A percentile compares a stretch with the other conserved stretches of the same genome.
Conservation (phyloP, 2,113 vertebrate genomes). For the Crotalus tigris region DNA sequence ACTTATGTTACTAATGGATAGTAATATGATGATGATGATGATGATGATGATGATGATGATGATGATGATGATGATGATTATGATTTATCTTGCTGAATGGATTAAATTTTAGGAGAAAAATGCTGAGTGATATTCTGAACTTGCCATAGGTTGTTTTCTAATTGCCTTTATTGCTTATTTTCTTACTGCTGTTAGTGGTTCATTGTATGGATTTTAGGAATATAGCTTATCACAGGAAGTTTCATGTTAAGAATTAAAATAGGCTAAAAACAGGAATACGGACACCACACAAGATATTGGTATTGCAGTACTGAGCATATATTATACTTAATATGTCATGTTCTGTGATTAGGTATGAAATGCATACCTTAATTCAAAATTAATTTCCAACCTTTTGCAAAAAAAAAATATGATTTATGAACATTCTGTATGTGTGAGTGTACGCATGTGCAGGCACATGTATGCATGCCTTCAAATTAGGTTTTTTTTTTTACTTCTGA, state of each 20-base stretch:
- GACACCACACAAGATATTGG: background rate
- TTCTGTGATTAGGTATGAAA: background rate
- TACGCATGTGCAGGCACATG: background rate
- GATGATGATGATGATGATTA: background rate
- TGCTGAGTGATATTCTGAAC: background rate
- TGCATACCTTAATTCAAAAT: background rate
- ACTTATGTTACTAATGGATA: background rate
- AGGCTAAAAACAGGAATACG: background rate
- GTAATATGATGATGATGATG: background rate
- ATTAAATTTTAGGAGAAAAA: background rate
- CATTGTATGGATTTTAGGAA: background rate
- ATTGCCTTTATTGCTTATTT: background rate
- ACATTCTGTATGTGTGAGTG: background rate
- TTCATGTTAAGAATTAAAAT: background rate
- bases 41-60: background rate
- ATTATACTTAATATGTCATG: background rate
- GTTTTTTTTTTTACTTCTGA: background rate
- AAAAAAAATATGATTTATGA: background rate
- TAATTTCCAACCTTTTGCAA: background rate
- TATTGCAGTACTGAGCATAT: background rate
- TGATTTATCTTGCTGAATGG: background rate
- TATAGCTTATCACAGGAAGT: background rate
- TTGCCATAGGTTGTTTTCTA: background rate
- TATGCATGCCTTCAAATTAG: background rate
- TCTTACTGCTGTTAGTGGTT: background rate